Conservation (phyloP, 2,888 invertebrate species). For the Ormyrus pomaceus region DNA sequence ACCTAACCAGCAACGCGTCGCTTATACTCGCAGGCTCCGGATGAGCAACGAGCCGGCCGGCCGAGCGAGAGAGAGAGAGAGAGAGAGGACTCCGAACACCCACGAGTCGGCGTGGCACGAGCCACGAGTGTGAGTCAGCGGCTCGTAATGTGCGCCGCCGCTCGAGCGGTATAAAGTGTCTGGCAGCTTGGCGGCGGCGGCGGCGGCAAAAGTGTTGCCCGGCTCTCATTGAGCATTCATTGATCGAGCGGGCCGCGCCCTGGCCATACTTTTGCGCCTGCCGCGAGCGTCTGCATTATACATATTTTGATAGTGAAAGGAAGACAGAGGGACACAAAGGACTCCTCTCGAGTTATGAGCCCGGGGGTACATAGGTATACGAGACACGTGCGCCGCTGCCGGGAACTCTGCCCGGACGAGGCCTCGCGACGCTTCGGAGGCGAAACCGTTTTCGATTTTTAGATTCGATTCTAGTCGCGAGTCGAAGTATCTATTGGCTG, state of each 20-base stretch:
- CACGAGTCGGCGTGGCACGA: conserved; percentile 55
- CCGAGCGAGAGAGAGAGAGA: conserved; percentile 8
- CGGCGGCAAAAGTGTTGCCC: conserved; percentile 64
- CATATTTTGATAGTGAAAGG: conserved; percentile 11
- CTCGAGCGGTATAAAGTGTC: conserved; percentile 16
- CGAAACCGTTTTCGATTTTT: too few species aligned
- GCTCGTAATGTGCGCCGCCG: conserved; percentile 37
- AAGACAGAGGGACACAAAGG: not conserved
- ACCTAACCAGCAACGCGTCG: too few species aligned
- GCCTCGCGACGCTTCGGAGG: too few species aligned
- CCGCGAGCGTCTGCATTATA: not conserved
- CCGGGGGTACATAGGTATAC: too few species aligned
- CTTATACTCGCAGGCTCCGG: too few species aligned
- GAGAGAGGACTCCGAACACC: conserved; percentile 22
- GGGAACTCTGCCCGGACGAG: too few species aligned
- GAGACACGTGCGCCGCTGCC: too few species aligned
- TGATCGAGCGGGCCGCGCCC: conserved; percentile 57
- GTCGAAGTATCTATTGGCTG: too few species aligned
- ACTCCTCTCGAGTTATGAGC: too few species aligned
- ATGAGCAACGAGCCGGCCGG: not conserved
- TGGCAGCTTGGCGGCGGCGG: not conserved
- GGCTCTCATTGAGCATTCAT: conserved; percentile 65
- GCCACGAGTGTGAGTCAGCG: conserved; percentile 39
- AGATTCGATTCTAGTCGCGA: too few species aligned
- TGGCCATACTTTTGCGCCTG: conserved; percentile 59